Conservation (phyloP, 2,888 invertebrate genomes). For the Napeogenes inachia region DNA sequence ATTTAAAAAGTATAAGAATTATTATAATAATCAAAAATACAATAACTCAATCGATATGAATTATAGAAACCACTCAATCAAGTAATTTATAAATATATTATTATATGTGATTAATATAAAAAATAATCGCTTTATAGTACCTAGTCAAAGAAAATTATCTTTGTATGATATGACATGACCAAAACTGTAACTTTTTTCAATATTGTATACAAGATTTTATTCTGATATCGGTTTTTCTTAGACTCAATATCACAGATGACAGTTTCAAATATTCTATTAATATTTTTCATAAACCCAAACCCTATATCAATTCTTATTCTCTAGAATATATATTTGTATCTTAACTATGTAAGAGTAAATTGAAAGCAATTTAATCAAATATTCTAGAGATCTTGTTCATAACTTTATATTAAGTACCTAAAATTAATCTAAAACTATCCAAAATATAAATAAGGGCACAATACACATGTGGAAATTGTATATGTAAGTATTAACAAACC, state of each 20-base stretch:
- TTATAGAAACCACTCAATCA: too few species aligned
- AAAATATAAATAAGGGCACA: conserved; percentile 7
- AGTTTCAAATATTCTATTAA: neutral
- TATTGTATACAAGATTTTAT: too few species aligned
- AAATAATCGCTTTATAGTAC: too few species aligned
- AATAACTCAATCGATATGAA: too few species aligned
- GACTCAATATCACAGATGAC: conserved; percentile 1
- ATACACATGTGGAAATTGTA: too few species aligned
- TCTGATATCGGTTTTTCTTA: neutral
- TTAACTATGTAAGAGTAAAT: conserved; percentile 8
- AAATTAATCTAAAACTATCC: conserved; percentile 11
- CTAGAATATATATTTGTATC: conserved; percentile 1
- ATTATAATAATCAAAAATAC: too few species aligned
- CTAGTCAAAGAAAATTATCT: too few species aligned
- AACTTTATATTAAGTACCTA: conserved; percentile 20
- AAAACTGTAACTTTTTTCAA: too few species aligned
- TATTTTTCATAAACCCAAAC: neutral
- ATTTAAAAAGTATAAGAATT: too few species aligned
- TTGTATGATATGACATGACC: too few species aligned
- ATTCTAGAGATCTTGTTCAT: conserved; percentile 23
- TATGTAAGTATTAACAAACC: neutral
- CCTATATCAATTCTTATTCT: neutral
- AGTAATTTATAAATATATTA: too few species aligned
- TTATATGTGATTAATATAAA: too few species aligned
- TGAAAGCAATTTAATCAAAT: conserved; percentile 11